Conservation (phyloP, 2,888 invertebrate species). For the Yponomeuta sedellus region DNA sequence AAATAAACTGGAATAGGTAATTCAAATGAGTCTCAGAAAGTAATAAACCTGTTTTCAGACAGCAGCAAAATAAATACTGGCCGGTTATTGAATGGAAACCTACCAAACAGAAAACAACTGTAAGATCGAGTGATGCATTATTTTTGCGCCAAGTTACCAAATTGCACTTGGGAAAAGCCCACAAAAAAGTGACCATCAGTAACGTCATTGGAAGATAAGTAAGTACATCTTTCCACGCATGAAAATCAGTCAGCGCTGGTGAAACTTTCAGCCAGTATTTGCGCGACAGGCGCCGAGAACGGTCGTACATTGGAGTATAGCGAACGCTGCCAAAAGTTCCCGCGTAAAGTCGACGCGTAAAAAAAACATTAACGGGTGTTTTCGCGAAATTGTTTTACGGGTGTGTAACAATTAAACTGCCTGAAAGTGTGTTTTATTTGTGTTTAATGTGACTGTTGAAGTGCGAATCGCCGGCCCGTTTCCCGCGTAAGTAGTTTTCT, state of each 20-base stretch:
- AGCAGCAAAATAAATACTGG: neutral
- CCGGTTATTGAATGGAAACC: neutral
- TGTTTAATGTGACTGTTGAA: slow-evolving; percentile 33
- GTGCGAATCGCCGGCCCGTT: slow-evolving; percentile 26
- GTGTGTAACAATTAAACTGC: slow-evolving; percentile 26
- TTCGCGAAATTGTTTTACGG: slow-evolving; percentile 26
- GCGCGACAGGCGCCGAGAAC: slow-evolving; percentile 45
- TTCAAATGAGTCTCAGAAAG: too few species aligned
- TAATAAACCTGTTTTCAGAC: too few species aligned
- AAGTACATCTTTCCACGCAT: neutral
- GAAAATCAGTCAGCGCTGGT: slow-evolving; percentile 15
- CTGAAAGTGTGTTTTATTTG: slow-evolving; percentile 25
- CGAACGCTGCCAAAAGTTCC: slow-evolving; percentile 40
- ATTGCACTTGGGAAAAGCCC: neutral
- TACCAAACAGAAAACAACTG: neutral
- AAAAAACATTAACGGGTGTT: slow-evolving; percentile 14
- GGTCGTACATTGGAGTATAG: slow-evolving; percentile 29
- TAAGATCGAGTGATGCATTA: neutral
- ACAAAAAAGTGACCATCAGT: neutral
- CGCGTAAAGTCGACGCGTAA: slow-evolving; percentile 39
- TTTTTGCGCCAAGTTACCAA: neutral
- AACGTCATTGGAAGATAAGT: neutral
- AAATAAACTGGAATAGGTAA: too few species aligned
- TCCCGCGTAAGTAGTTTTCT: slow-evolving; percentile 32
- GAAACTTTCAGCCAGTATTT: slow-evolving; percentile 45